Conservation (phyloP, 2,113 vertebrate genomes). For the Bos taurus region ARS-UCD2.0 NC_037336.1:52363001-52363500, state of each 20-base stretch:
- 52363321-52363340: conserved; percentile 71
- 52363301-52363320: conserved; percentile 74
- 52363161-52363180: conserved; percentile 67
- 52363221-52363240: conserved; percentile 71
- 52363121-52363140: conserved; percentile 64
- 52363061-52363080: conserved; percentile 49
- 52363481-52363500: conserved; percentile 49
- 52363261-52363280: conserved; percentile 67
- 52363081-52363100: conserved; percentile 59
- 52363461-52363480: conserved; percentile 72
- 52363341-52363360: conserved; percentile 73
- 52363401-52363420: conserved; percentile 69
- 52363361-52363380: conserved; percentile 75
- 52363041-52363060: conserved; percentile 11
- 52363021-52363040: not conserved
- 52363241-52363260: conserved; percentile 72
- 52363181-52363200: conserved; percentile 65
- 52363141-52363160: conserved; percentile 70
- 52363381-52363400: conserved; percentile 50
- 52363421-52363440: conserved; percentile 71
- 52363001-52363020: conserved; percentile 34
- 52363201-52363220: conserved; percentile 63
- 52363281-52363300: conserved; percentile 60
- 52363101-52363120: conserved; percentile 60
- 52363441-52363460: conserved; percentile 67